A percentile compares a stretch with the other conserved stretches of the same genome.
These are phyloP conservation scores for Adineta ricciae DNA, from an alignment of 2,888 invertebrate species.

Conservation along the genomic window DNA sequence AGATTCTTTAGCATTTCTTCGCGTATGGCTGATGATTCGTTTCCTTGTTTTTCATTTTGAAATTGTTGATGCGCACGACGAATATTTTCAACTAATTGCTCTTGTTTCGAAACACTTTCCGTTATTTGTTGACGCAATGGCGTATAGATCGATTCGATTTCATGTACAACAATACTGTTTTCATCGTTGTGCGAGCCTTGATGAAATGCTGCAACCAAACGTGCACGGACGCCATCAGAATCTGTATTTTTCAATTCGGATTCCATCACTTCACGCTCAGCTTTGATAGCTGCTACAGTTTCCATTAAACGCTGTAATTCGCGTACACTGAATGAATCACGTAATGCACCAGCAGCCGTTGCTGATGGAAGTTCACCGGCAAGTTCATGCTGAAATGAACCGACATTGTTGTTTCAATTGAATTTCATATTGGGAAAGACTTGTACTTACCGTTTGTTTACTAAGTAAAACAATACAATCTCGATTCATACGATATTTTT, in stretches of 20 bases:
- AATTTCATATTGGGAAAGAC: too few relatives aligned
- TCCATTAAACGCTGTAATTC: conserved; percentile 51
- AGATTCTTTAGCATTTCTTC: conserved; percentile 72
- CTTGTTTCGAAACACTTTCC: conserved; percentile 57
- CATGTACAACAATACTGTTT: conserved; percentile 70
- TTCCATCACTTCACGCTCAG: conserved; percentile 78
- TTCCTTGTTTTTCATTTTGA: conserved; percentile 36
- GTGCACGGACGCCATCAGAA: conserved; percentile 26
- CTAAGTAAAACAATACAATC: conserved; percentile 73
- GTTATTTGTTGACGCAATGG: conserved; percentile 68
- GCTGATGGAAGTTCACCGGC: conserved; percentile 42
- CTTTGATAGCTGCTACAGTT: conserved; percentile 72
- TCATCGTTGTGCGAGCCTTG: conserved; percentile 59
- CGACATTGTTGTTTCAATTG: too few relatives aligned
- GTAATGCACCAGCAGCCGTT: conserved; percentile 29
- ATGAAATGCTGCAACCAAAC: conserved; percentile 37
- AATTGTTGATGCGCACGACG: conserved; percentile 35
- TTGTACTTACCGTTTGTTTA: conserved; percentile 55
- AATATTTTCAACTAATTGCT: conserved; percentile 42
- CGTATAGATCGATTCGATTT: conserved; percentile 64
- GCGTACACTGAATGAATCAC: conserved; percentile 19
- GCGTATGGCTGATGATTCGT: conserved; percentile 50
- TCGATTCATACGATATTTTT: conserved; percentile 63
- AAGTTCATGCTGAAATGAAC: conserved; percentile 41
- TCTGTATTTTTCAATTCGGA: conserved; percentile 62